Evolutionary conservation across 2,797 vertebrate genomes (phyloP).

Genomic region (Channa striata): DNA sequence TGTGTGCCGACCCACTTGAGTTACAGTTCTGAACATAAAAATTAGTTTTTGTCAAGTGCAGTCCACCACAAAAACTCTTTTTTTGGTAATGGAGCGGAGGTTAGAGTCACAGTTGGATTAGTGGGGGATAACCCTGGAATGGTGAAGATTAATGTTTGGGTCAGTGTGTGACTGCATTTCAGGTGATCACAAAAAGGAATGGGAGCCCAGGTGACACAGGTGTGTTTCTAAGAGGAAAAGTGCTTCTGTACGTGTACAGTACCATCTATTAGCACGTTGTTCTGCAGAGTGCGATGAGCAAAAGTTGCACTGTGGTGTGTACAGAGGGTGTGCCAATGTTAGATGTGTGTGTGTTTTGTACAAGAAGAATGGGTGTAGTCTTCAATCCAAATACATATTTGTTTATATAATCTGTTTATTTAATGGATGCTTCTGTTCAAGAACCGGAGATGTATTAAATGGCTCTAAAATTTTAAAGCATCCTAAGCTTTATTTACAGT

Average conservation of each 20-base stretch:
- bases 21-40: slow-evolving; percentile 47
- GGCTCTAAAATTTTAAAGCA: background rate
- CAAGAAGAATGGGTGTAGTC: slow-evolving; percentile 20
- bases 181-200: slow-evolving; percentile 26
- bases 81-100: slow-evolving; percentile 11
- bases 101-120: slow-evolving; percentile 7
- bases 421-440: slow-evolving; percentile 14
- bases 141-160: slow-evolving; percentile 12
- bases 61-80: slow-evolving; percentile 7
- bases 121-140: background rate
- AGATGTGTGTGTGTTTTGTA: slow-evolving; percentile 18
- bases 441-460: background rate
- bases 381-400: slow-evolving; percentile 16
- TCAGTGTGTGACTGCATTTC: background rate
- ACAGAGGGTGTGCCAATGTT: slow-evolving; percentile 51
- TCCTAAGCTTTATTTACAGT: slow-evolving; percentile 1
- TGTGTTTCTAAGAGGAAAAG: slow-evolving; percentile 1
- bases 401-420: slow-evolving; percentile 31
- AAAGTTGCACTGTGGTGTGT: slow-evolving; percentile 18
- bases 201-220: slow-evolving; percentile 11
- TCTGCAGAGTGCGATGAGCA: slow-evolving; percentile 2
- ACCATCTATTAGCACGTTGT: background rate
- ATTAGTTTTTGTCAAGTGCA: background rate
- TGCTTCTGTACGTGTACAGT: background rate
- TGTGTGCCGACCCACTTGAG: slow-evolving; percentile 38